Base-by-base conservation (phyloP, 2,888 invertebrate species). In the Listrodromus nycthemerus region DNA sequence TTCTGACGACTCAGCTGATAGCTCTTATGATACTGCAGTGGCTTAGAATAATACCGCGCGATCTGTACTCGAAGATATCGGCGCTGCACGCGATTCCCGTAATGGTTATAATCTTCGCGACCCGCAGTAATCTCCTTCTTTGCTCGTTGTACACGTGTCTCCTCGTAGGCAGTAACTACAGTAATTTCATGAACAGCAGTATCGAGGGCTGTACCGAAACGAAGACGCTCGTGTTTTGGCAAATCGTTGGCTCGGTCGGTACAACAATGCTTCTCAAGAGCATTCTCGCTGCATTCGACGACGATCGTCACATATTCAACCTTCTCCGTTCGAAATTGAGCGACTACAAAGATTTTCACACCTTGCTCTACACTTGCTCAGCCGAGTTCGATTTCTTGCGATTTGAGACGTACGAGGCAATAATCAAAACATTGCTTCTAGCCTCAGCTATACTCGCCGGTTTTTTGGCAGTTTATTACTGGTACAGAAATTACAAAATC, bases 311-410 rank as follows among this genome's bases (percentile, higher is more conserved):
- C 89, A 95, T 97, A 4, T 96, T 96, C 92, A 96, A 97, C 82
- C 95, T 97, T 21, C 92, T 97, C 2, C 94, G 94, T 73, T 95
- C 97, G 0, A 97, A 97, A 91, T 95, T 97, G 74, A 95, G 95
- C 0, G 92, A 94, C 86, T 96, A 94, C 89, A 95, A 95, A 88
- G 96, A 95, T 86, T 97, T 97, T 89, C 97, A 97, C 89, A 96
- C 97, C 0, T 92, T 96, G 90, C 92, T 98, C 1, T 97, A 97
- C 89, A 97, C 97, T 0, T 97, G 97, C 91, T 95, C 96, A 0
- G 94, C 95, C 0, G 97, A 97, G 80, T 97, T 97, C 90, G 96
- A 96, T 89, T 97, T 96, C 89, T 91, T 97, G 63, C 95, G 95
- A 0, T 91, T 94, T 69, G 94, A 93, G 27, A 94, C 96, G 3